These are phyloP conservation scores for Acronicta leporina DNA, from an alignment of 2,888 invertebrate species.

Conservation along the genomic window DNA sequence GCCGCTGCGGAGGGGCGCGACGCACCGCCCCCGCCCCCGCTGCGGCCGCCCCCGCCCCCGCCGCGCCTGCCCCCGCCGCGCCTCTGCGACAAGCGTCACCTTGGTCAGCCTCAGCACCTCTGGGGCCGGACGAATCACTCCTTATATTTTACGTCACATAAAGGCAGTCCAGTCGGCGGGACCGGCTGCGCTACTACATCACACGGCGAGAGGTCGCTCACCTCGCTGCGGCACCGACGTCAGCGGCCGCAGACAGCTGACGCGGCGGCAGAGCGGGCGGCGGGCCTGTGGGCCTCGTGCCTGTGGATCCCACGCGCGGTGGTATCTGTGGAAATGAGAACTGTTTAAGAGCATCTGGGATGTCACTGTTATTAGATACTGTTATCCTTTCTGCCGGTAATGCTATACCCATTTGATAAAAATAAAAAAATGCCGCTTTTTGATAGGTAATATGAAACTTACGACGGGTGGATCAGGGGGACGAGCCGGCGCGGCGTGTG, in stretches of 20 bases:
- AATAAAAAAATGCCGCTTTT: too few species aligned
- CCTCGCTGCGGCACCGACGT: constrained; percentile 76
- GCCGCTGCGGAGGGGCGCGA: constrained; percentile 63
- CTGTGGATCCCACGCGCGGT: constrained; percentile 66
- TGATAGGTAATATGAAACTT: too few species aligned
- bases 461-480: constrained; percentile 75
- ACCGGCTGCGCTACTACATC: constrained; percentile 16
- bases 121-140: constrained; percentile 30
- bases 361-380: too few species aligned
- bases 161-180: constrained; percentile 8
- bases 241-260: constrained; percentile 86
- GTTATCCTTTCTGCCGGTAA: too few species aligned
- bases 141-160: constrained; percentile 33
- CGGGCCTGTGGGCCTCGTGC: constrained; percentile 62
- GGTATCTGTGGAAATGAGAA: constrained; percentile 67
- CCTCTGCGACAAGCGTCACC: constrained; percentile 53
- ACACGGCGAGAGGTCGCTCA: constrained; percentile 56
- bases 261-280: constrained; percentile 89
- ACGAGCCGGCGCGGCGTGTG: constrained; percentile 71
- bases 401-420: too few species aligned
- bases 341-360: background rate
- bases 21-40: constrained; percentile 21
- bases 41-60: constrained; percentile 8
- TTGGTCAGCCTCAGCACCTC: constrained; percentile 34
- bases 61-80: constrained; percentile 1